Evolutionary conservation across 2,113 vertebrate genomes (phyloP), one percentile per base, ranked within the genome.

Genomic region (Hepsetus odoe): DNA sequence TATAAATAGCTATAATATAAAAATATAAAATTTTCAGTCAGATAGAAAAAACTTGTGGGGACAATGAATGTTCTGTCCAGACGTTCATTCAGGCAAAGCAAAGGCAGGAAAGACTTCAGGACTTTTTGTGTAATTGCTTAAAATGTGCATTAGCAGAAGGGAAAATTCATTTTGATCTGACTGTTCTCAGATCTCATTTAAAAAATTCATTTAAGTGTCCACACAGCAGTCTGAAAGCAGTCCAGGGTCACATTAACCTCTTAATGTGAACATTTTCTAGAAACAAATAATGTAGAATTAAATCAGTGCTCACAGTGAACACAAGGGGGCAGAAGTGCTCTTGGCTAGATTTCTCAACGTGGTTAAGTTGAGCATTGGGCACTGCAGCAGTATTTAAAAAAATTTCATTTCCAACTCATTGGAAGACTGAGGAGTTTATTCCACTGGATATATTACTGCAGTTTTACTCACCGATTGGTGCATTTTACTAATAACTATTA

Each of bases 301-400:
- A 51, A 79, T 76, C 67, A 83, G 28, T 85, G 76, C 46, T 14
- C 6, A 8, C 77, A 49, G 5, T 14, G 0, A 87, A 65, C 93
- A 91, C 84, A 79, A 92, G 93, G 87, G 90, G 92, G 92, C 91
- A 91, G 90, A 86, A 92, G 86, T 87, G 87, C 69, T 91, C 90
- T 83, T 90, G 55, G 38, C 10, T 76, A 85, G 28, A 80, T 33
- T 58, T 53, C 22, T 38, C 11, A 13, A 11, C 46, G 0, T n/a
- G 10, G 12, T 13, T 10, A 61, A 61, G 62, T 18, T 26, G 14
- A 22, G n/a, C n/a, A n/a, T n/a, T 28, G 28, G 10, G 42, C 3
- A 56, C 22, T 30, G n/a, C 10, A 38, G 13, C 55, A 38, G 51
- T 22, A 20, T 22, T 32, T 64, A 24, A 26, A 38, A 35, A 22